Evolutionary conservation across 2,888 invertebrate genomes (phyloP).

Genomic region (Bugulina stolonifera): DNA sequence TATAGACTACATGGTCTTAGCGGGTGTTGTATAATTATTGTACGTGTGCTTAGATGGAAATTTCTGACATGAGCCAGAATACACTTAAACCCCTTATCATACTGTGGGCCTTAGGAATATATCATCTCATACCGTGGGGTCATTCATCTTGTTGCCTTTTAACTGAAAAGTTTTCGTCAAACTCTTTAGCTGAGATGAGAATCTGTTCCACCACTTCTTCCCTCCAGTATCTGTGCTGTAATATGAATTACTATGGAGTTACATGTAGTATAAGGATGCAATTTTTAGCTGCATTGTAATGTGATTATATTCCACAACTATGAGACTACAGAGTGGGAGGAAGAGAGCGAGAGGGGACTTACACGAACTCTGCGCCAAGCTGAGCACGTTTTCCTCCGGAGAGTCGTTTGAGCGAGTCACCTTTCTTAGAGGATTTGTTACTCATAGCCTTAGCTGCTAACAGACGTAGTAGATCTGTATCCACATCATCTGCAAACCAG

Average conservation of each 20-base stretch:
- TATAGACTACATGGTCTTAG: no score
- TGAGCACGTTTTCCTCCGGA: background rate
- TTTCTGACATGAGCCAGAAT: no score
- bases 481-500: constrained; percentile 49
- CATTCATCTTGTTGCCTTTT: constrained; percentile 16
- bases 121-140: background rate
- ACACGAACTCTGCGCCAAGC: constrained; percentile 6
- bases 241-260: background rate
- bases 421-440: constrained; percentile 4
- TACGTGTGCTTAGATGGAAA: no score
- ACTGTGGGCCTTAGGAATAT: no score
- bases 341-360: background rate
- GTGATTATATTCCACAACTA: no score
- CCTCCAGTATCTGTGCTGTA: constrained; percentile 2
- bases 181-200: constrained; percentile 12
- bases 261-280: no score
- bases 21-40: no score
- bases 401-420: background rate
- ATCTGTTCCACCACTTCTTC: constrained; percentile 20
- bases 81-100: no score
- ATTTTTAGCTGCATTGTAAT: background rate
- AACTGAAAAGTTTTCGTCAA: constrained; percentile 14
- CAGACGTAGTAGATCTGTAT: constrained; percentile 47
- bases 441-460: constrained; percentile 45
- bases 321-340: no score